phyloP scores from a whole-genome alignment of 2,888 invertebrate species.

The Synergus gifuensis region DNA sequence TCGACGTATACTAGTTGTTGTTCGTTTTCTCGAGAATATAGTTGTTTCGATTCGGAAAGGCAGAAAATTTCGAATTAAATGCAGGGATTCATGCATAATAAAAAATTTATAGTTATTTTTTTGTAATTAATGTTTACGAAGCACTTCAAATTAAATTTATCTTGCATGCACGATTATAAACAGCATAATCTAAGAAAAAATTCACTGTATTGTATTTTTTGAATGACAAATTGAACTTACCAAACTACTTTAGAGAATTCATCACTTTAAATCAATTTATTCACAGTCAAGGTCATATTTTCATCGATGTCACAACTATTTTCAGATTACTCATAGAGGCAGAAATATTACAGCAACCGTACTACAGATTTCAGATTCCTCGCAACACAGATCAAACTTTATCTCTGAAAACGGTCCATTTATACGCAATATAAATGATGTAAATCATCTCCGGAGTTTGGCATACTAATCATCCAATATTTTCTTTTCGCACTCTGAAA shows the following conservation, averaged over 20 bases:
- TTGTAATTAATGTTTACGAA: no score
- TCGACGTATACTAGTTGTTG: no score
- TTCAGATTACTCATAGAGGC: slow-evolving; percentile 15
- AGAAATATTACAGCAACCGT: slow-evolving; percentile 14
- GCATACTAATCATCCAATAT: slow-evolving; percentile 11
- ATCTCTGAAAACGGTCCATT: slow-evolving; percentile 34
- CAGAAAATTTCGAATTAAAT: no score
- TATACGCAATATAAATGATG: slow-evolving; percentile 5
- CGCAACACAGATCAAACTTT: slow-evolving; percentile 36
- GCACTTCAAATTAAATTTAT: no score
- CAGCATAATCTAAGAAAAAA: no score
- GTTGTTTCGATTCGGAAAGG: no score
- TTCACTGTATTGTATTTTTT: background rate
- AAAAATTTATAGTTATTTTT: no score
- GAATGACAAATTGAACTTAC: background rate
- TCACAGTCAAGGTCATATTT: background rate
- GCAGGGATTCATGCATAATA: no score
- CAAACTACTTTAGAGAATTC: background rate
- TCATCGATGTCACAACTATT: background rate
- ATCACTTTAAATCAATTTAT: background rate
- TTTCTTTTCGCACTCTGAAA: slow-evolving; percentile 30
- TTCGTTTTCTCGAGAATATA: no score
- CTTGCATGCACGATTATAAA: no score
- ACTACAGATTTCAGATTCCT: slow-evolving; percentile 1
- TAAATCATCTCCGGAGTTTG: slow-evolving; percentile 13